Percentiles rank a stretch among this genome's conserved stretches.
Evolutionary conservation across 2,888 invertebrate genomes (phyloP).

Genomic region (Venustoraphidia nigricollis): DNA sequence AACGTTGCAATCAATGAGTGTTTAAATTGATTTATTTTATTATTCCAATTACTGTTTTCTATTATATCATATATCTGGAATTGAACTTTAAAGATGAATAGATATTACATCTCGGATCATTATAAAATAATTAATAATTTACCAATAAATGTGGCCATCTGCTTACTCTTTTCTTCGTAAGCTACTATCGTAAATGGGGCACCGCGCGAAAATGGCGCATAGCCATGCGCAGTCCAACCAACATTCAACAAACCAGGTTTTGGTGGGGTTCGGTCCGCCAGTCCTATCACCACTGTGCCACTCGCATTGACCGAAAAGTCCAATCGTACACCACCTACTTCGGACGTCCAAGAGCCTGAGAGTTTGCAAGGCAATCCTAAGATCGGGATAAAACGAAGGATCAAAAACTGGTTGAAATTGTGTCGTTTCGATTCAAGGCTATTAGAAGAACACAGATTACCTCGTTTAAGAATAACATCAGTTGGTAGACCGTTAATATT

Average conservation of each 20-base stretch:
- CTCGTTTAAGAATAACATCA: too few relatives aligned
- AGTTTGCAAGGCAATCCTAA: constrained; percentile 17
- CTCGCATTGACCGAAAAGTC: constrained; percentile 8
- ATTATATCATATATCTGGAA: too few relatives aligned
- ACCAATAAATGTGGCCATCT: constrained; percentile 21
- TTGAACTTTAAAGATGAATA: too few relatives aligned
- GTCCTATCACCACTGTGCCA: constrained; percentile 6
- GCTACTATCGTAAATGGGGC: constrained; percentile 19
- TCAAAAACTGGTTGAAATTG: too few relatives aligned
- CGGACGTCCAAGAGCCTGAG: constrained; percentile 19
- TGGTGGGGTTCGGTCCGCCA: constrained; percentile 10
- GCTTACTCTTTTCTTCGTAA: constrained; percentile 15
- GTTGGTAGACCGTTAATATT: too few relatives aligned
- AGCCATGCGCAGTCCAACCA: constrained; percentile 18
- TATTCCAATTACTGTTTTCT: too few relatives aligned
- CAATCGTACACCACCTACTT: constrained; percentile 17
- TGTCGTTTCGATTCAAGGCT: too few relatives aligned
- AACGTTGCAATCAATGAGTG: too few relatives aligned
- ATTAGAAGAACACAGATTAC: too few relatives aligned
- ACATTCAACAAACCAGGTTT: constrained; percentile 6
- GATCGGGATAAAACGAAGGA: not conserved
- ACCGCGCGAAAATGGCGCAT: constrained; percentile 18
- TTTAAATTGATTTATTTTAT: too few relatives aligned
- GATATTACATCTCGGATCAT: not conserved
- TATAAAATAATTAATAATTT: constrained; percentile 5